Conservation (phyloP, 2,113 vertebrate species). For the Oncorhynchus tshawytscha region DNA sequence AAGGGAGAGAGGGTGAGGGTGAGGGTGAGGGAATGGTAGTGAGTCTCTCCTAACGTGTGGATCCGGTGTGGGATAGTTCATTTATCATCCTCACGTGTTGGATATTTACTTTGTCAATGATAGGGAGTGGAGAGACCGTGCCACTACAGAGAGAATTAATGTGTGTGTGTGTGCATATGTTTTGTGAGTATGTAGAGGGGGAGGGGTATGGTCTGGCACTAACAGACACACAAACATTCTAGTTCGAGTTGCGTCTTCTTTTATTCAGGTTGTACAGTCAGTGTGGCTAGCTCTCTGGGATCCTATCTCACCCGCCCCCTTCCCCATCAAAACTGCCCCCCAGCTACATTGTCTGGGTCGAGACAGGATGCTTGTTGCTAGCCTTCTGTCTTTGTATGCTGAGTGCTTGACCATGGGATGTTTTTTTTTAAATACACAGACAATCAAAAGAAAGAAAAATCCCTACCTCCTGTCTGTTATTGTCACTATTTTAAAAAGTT, state of each 20-base stretch:
- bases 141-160: constrained; percentile 60
- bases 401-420: constrained; percentile 67
- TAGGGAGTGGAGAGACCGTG: constrained; percentile 61
- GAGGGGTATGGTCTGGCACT: constrained; percentile 39
- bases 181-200: constrained; percentile 34
- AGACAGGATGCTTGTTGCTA: constrained; percentile 72
- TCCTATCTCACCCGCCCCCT: not conserved
- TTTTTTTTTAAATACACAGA: constrained; percentile 69
- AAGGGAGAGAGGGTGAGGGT: not conserved
- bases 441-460: constrained; percentile 47
- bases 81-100: constrained; percentile 74
- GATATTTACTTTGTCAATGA: constrained; percentile 71
- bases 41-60: constrained; percentile 61
- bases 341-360: constrained; percentile 73
- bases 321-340: too few relatives aligned
- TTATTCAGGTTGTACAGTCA: not conserved
- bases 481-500: constrained; percentile 19
- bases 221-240: constrained; percentile 34
- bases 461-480: constrained; percentile 21
- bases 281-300: too few relatives aligned
- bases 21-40: constrained; percentile 37
- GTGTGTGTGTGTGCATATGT: constrained; percentile 25
- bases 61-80: constrained; percentile 68
- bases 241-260: constrained; percentile 14
- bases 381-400: constrained; percentile 75